phyloP scores from a whole-genome alignment of 2,113 vertebrate genomes.

The Arothron firmamentum region DNA sequence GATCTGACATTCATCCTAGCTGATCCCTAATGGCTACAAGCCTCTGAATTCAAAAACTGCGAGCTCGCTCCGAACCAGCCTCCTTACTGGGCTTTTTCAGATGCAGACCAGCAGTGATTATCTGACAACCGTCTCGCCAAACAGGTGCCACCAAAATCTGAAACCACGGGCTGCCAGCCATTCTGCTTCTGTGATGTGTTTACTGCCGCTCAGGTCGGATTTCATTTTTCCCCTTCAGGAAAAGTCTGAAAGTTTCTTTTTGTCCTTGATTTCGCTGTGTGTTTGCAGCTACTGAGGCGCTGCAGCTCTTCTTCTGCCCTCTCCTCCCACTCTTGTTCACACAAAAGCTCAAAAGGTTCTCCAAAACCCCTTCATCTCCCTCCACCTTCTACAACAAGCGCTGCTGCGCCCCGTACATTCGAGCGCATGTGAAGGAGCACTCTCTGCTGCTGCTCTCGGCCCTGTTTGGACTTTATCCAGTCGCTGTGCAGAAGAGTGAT shows the following conservation, averaged over 20 bases:
- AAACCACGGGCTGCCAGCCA: background rate
- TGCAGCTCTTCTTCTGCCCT: conserved; percentile 10
- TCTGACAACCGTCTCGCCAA: background rate
- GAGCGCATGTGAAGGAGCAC: background rate
- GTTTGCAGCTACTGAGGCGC: conserved; percentile 1
- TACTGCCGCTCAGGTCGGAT: background rate
- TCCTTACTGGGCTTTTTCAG: too few relatives aligned
- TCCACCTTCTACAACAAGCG: conserved; percentile 16
- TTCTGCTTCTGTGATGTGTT: background rate
- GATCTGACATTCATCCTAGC: background rate
- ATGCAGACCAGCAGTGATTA: too few relatives aligned
- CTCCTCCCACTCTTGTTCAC: conserved; percentile 19
- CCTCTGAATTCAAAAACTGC: background rate
- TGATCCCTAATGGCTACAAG: too few relatives aligned
- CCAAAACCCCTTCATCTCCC: conserved; percentile 17
- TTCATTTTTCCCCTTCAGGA: too few relatives aligned
- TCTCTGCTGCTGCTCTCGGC: conserved; percentile 1
- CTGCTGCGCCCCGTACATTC: background rate
- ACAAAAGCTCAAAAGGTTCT: conserved; percentile 9
- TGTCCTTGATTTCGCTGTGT: background rate
- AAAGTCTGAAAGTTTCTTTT: too few relatives aligned
- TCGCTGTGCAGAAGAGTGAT: conserved; percentile 6
- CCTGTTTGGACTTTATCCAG: conserved; percentile 24
- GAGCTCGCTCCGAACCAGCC: background rate
- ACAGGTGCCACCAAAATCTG: background rate